phyloP scores from a whole-genome alignment of 2,888 invertebrate species.

The Aromia moschata region DNA sequence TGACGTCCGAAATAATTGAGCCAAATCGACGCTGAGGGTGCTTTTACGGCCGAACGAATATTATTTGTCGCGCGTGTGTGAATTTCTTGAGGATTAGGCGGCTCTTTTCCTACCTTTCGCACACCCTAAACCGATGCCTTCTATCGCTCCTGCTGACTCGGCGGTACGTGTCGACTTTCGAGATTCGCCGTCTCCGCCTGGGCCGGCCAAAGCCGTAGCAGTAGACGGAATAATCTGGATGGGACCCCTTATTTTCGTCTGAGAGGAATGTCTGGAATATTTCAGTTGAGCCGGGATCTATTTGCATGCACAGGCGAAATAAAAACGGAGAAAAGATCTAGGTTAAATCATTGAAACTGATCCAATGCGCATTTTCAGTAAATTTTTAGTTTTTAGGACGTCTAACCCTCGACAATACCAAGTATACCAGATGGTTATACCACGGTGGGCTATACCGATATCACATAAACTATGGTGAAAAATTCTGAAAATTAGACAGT shows the following conservation, averaged over 20 bases:
- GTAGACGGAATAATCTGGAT: conserved; percentile 2
- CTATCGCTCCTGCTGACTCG: conserved; percentile 32
- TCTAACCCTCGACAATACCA: no score
- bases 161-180: conserved; percentile 35
- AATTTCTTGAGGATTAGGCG: conserved; percentile 32
- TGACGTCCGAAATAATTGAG: conserved; percentile 22
- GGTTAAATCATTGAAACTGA: no score
- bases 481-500: no score
- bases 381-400: no score
- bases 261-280: background rate
- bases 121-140: background rate
- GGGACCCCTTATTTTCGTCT: conserved; percentile 4
- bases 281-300: background rate
- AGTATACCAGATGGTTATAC: no score
- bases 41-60: conserved; percentile 37
- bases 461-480: no score
- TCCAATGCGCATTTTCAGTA: no score
- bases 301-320: background rate
- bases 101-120: conserved; percentile 12
- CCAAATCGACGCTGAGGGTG: conserved; percentile 20
- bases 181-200: conserved; percentile 18
- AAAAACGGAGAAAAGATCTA: no score
- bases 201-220: background rate
- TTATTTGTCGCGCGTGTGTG: conserved; percentile 40
- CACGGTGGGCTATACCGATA: no score